Conservation (phyloP, 1,140 invertebrate genomes). For the fruit fly (Drosophila melanogaster) region DNA sequence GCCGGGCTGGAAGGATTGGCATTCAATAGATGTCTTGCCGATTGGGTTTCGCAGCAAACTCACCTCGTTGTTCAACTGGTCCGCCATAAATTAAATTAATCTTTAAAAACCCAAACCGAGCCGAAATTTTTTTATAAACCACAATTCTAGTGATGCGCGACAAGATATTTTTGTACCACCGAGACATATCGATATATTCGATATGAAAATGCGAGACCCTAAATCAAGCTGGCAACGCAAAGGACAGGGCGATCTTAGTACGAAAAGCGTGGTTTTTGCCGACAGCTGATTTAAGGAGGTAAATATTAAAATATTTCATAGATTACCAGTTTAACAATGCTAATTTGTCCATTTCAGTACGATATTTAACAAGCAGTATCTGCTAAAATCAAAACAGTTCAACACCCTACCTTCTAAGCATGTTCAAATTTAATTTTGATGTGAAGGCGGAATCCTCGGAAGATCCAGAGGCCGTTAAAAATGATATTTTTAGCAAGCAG, state of each 20-base stretch:
- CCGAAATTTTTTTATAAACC: slow-evolving; percentile 45
- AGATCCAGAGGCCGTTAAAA: slow-evolving; percentile 24
- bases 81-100: slow-evolving; percentile 63
- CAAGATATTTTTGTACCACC: background rate
- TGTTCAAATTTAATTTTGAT: slow-evolving; percentile 86
- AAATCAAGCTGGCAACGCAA: background rate
- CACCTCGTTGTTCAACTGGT: slow-evolving; percentile 64
- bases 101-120: slow-evolving; percentile 26
- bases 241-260: background rate
- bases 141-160: slow-evolving; percentile 37
- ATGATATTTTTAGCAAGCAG: slow-evolving; percentile 33
- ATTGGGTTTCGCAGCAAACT: slow-evolving; percentile 22
- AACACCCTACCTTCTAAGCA: slow-evolving; percentile 24
- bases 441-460: slow-evolving; percentile 78
- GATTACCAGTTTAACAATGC: no score
- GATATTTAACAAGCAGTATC: no score
- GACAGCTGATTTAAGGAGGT: slow-evolving; percentile 16
- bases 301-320: background rate
- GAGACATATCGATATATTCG: background rate
- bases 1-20: slow-evolving; percentile 22
- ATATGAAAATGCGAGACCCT: background rate
- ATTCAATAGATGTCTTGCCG: background rate
- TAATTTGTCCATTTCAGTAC: no score
- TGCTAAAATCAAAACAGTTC: background rate
- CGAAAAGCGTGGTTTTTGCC: slow-evolving; percentile 22